A percentile compares a stretch with the other conserved stretches of the same genome.
These are phyloP conservation scores for Porites evermanni DNA, from an alignment of 92 coral and sea anemone genomes.

Conservation along the genomic window DNA sequence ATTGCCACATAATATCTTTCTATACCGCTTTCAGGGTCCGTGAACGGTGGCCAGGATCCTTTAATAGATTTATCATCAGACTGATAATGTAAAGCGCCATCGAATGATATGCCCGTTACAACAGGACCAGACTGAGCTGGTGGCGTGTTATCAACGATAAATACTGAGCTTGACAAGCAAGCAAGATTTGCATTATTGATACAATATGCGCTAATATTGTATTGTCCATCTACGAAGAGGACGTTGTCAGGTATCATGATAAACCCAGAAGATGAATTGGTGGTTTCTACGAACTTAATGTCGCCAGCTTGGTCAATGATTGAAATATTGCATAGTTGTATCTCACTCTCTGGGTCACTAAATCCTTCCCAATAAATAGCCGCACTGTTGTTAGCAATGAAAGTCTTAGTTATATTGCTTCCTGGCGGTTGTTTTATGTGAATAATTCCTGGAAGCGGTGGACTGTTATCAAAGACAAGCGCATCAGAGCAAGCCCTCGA, in stretches of 20 bases:
- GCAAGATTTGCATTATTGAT: conserved; percentile 74
- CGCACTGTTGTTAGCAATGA: conserved; percentile 36
- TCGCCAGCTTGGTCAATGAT: conserved; percentile 30
- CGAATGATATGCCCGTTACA: conserved; percentile 62
- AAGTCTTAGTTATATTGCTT: conserved; percentile 41
- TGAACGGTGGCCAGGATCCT: conserved; percentile 73
- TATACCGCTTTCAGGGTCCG: conserved; percentile 78
- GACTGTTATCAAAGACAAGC: conserved; percentile 75
- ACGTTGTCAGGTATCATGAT: conserved; percentile 4
- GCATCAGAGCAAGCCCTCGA: conserved; percentile 92
- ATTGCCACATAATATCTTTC: conserved; percentile 70
- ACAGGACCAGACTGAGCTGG: conserved; percentile 62
- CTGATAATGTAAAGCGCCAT: conserved; percentile 60
- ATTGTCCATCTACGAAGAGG: conserved; percentile 42
- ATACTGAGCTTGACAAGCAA: conserved; percentile 51
- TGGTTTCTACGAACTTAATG: conserved; percentile 11
- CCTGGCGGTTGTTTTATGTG: conserved; percentile 44
- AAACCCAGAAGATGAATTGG: conserved; percentile 29
- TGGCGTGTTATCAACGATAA: conserved; percentile 75
- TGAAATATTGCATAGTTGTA: conserved; percentile 60
- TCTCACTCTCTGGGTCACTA: conserved; percentile 79
- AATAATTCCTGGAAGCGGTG: conserved; percentile 71
- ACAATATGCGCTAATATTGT: conserved; percentile 58
- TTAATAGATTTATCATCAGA: conserved; percentile 49
- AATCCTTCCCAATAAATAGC: conserved; percentile 70